Conservation (phyloP, 2,797 vertebrate species). For the Pelobates cultripes region DNA sequence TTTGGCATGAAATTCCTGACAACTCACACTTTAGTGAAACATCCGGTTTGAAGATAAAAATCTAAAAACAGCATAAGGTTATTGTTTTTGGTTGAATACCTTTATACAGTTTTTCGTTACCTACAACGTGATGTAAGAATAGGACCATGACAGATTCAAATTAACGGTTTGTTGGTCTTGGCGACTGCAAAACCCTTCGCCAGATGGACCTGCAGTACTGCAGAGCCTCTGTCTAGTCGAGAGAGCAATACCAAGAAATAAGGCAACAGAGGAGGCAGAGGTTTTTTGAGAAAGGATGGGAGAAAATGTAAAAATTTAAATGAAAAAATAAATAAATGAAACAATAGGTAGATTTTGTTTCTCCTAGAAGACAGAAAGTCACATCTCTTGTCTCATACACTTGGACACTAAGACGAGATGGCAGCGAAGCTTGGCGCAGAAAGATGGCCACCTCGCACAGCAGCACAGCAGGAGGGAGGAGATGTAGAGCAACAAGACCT, state of each 20-base stretch:
- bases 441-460: slow-evolving; percentile 82
- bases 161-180: not conserved
- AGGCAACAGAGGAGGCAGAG: slow-evolving; percentile 25
- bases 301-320: slow-evolving; percentile 14
- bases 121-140: no score
- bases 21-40: no score
- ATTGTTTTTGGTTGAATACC: no score
- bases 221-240: not conserved
- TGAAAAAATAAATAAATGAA: not conserved
- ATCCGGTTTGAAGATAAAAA: no score
- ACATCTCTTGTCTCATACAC: slow-evolving; percentile 60
- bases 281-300: not conserved
- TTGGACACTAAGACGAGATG: slow-evolving; percentile 88
- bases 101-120: no score
- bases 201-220: not conserved
- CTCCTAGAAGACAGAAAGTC: slow-evolving; percentile 46
- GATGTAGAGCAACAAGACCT: slow-evolving; percentile 91
- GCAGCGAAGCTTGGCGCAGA: slow-evolving; percentile 91
- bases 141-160: no score
- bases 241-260: not conserved
- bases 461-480: slow-evolving; percentile 79
- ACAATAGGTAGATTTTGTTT: slow-evolving; percentile 12
- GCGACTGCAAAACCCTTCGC: no score
- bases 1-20: no score
- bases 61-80: no score